Percentiles rank a stretch among this genome's conserved stretches.
phyloP scores from a whole-genome alignment of 1,140 invertebrate species.

The Wasmannia auropunctata region DNA sequence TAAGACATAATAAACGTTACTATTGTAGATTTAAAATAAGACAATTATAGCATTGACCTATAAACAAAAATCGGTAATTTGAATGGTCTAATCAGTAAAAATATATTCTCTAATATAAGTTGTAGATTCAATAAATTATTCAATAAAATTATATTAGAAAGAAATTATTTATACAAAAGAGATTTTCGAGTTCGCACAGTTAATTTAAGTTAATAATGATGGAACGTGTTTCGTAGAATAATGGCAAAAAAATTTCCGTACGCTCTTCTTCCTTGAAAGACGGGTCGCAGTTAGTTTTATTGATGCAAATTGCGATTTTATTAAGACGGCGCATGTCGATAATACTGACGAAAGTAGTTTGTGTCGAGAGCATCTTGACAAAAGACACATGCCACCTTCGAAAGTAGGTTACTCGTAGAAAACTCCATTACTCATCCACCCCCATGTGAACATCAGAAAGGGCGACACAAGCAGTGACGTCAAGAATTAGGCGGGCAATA shows the following conservation, averaged over 20 bases:
- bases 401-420: constrained; percentile 60
- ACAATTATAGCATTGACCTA: too few relatives aligned
- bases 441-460: constrained; percentile 18
- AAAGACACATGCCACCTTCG: constrained; percentile 12
- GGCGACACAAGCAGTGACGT: constrained; percentile 37
- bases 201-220: background rate
- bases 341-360: constrained; percentile 21
- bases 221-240: background rate
- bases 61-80: too few relatives aligned
- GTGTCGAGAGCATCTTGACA: background rate
- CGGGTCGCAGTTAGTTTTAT: background rate
- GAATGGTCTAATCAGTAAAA: too few relatives aligned
- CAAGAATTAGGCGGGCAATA: background rate
- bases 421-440: constrained; percentile 35
- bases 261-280: background rate
- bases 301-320: constrained; percentile 26
- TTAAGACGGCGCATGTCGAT: background rate
- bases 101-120: too few relatives aligned
- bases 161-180: background rate
- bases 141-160: background rate
- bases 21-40: too few relatives aligned
- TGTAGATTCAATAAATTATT: background rate
- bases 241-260: background rate
- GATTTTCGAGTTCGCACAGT: background rate
- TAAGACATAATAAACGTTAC: too few relatives aligned